Evolutionary conservation across 2,113 vertebrate genomes (phyloP), one percentile per base, ranked within the genome.

Genomic region (Mugil cephalus): DNA sequence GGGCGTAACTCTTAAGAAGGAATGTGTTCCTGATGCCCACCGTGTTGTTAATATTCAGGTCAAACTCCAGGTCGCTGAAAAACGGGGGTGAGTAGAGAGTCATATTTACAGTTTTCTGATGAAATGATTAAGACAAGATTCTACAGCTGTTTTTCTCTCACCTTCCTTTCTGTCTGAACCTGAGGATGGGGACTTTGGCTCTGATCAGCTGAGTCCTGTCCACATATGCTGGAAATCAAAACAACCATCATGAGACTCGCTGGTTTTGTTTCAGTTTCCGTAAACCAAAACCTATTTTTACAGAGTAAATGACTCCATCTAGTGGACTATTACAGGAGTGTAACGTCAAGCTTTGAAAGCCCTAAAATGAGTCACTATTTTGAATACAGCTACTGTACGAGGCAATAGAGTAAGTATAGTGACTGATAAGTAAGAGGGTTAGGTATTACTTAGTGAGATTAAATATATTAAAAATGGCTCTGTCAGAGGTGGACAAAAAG

Each of bases 1-100:
- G 93, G 88, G 96, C 96, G 77, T 99, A 99, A 86, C 94, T 93
- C 93, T 94, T 95, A 71, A 99, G 93, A 85, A 99, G 96, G 93
- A 99, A 99, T 87, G 98, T 99, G 86, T 99, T 99, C 92, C 97
- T 95, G 95, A 99, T 99, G 87, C 97, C 97, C 71, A 97, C 96
- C 62, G 95, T 89, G 94, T 98, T 99, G 94, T 99, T 99, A 90
- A 99, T 93, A 91, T 99, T 99, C 93, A 99, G 95, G 93, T 99
- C 98, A 83, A 98, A 99, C 91, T 98, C 96, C 92, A 98, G 91
- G 79, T 94, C 92, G 88, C 98, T 99, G 56, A 30, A 84, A 56
- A 64, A 63, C 19, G 21, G 54, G 40, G 4, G 36, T 21, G 8
- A 4, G 8, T 43, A 46, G n/a, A 55, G 7, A 86, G n/a, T 72